These are phyloP conservation scores for Myathropa florea DNA, from an alignment of 2,888 invertebrate species.

Conservation along the genomic window DNA sequence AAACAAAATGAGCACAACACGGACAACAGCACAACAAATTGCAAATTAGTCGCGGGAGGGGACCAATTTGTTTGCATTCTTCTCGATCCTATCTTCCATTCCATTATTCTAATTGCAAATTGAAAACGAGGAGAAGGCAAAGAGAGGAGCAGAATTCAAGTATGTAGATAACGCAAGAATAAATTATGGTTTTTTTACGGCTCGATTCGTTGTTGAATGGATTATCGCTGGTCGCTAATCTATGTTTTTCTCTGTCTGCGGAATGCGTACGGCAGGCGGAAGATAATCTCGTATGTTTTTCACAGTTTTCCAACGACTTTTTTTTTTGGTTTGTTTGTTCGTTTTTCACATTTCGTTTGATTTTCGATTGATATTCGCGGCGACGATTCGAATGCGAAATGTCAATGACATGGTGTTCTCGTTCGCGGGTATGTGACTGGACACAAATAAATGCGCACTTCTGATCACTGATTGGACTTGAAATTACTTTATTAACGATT, in stretches of 20 bases:
- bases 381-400: constrained; percentile 14
- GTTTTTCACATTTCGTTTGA: constrained; percentile 28
- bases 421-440: neutral
- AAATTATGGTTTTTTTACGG: constrained; percentile 53
- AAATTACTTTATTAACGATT: constrained; percentile 6
- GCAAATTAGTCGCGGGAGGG: neutral
- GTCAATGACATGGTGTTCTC: constrained; percentile 41
- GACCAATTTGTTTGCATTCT: neutral
- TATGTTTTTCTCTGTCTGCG: constrained; percentile 7
- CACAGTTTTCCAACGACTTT: constrained; percentile 3
- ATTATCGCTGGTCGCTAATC: constrained; percentile 25
- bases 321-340: neutral
- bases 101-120: constrained; percentile 36
- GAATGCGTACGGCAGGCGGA: neutral
- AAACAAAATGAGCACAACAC: neutral
- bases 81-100: neutral
- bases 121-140: neutral
- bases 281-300: constrained; percentile 9
- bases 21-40: neutral
- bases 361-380: constrained; percentile 43
- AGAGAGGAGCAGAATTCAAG: constrained; percentile 47
- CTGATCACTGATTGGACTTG: neutral
- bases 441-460: constrained; percentile 6
- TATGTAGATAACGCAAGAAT: constrained; percentile 35
- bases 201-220: constrained; percentile 29